Evolutionary conservation across 2,888 invertebrate genomes (phyloP), one percentile per base, ranked within the genome.

Genomic region (Rhorus exstirpatorius): DNA sequence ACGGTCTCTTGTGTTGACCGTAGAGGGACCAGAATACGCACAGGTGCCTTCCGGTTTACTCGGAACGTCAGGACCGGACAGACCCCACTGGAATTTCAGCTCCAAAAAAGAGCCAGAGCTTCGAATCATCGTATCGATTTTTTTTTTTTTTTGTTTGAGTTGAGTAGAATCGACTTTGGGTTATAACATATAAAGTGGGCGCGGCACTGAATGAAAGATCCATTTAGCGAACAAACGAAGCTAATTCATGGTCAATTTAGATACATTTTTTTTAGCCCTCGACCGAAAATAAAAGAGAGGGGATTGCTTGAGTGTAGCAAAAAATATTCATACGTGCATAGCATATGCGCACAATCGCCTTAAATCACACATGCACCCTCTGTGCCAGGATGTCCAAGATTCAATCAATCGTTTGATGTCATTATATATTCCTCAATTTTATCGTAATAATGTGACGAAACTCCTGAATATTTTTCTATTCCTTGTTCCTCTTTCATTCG

Each of bases 21-120:
- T 49, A 26, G 63, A 49, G 60, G 72, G 58, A 51, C 68, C 68
- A 51, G 17, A 63, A 63, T 49, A 44, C 65, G 49, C 44, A 83
- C 91, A 91, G 90, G 91, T 90, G 88, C 58, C 85, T 88, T 87
- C 86, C 86, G 87, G 85, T 86, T 88, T 87, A 85, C 83, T 26
- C 55, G 81, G 86, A 86, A 80, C 46, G 1, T 44, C 24, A 55
- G 17, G 35, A 63, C 75, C 61, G 70, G 75, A 74, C 79, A 19
- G 55, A 55, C 70, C 65, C 60, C 70, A 51, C 49, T 55, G 21
- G 49, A 71, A 53, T 77, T 60, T 3, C 49, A 44, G n/a, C 31
- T 14, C 17, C 38, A 10, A 17, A 10, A 17, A 49, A 51, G 51
- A 26, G 26, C 55, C 55, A 46, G 46, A 38, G 38, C 6, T 38